Base-by-base conservation (phyloP, 2,797 vertebrate genomes). In the Malurus splendens region DNA sequence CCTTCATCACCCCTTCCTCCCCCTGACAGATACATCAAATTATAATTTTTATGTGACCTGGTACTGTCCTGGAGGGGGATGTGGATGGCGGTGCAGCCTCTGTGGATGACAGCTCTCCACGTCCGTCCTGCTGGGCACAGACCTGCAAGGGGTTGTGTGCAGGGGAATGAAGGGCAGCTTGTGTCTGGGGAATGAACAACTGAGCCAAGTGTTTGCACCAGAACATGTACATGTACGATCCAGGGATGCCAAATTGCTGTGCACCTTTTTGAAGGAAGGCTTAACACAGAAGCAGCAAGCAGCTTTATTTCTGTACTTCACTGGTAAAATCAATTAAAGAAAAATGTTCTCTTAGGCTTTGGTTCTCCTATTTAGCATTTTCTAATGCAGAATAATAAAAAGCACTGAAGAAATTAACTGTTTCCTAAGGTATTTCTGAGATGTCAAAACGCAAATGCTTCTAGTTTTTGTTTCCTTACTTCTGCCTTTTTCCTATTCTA, bases 391-490 rank as follows among this genome's bases (percentile, higher is more conserved):
- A 78, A 70, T 54, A 61, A 81, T 65, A 39, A 93, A 79, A 82
- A 78, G 27, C 57, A 36, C 42, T 68, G 30, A 59, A 76, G 67
- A 84, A 85, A 73, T 25, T 7, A 81, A 45, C 57, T 74, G 30
- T 54, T 89, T 86, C 42, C 56, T 33, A 39, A 60, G 23, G 50
- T 91, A 45, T 79, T 94, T 91, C 90, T 89, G 71, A 82, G 20
- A 18, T 94, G 45, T 91, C 38, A 60, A 47, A 91, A 92, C 89
- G 65, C 33, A 92, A 92, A 82, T 82, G 74, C 52, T 88, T 92
- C 61, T 57, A 50, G 52, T 85, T 92, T 84, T 74, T 82, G 61
- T 86, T 94, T 90, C 61, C 82, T 79, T 92, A 92, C 79, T 84
- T 60, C 38, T 95, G 38, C 67, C 36, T 81, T 81, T 86, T 87